Evolutionary conservation across 2,888 invertebrate genomes (phyloP), one percentile per base, ranked within the genome.

Genomic region (Stenichneumon culpator): DNA sequence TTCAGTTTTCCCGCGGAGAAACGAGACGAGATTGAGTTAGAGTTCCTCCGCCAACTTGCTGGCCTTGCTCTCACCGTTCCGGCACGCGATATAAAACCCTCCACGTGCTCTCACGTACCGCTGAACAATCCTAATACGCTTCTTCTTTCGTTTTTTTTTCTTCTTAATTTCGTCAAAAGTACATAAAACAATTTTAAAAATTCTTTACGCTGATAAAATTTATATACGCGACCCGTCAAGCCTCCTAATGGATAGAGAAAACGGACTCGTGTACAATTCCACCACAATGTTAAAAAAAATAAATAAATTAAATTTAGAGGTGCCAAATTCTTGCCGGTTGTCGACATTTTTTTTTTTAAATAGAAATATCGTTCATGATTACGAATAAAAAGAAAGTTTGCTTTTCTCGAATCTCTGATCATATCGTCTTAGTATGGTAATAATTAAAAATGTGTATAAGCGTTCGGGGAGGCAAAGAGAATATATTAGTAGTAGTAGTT

Each of bases 1-100:
- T 47, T 79, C 50, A 69, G 28, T 19, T 74, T 63, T 70, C 54
- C 44, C 69, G 39, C 6, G n/a, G 74, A 60, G 63, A 47, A 74
- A 28, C 52, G 25, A 25, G 14, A 60, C 60, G 60, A 60, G 32
- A 28, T 60, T 60, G 32, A 60, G 60, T 16, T 32, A 16, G 60
- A 60, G 60, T 32, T n/a, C 28, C 32, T n/a, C 28, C 28, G 6
- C n/a, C 32, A 16, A 25, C 32, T 60, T 14, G 16, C 4, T 25
- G 60, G 60, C 60, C 60, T 60, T 32, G 60, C 60, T 60, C 28
- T 32, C 28, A 16, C 0, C 6, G 14, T 60, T 60, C 32, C 32
- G 28, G 60, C 32, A 32, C 16, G 60, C 60, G 60, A 28, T 60
- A 60, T 32, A 60, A 60, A 60, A 74, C 60, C 60, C 60, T 39